These are phyloP conservation scores for Enteromius argenteus DNA, from an alignment of 2,797 vertebrate species.

Conservation along the genomic window DNA sequence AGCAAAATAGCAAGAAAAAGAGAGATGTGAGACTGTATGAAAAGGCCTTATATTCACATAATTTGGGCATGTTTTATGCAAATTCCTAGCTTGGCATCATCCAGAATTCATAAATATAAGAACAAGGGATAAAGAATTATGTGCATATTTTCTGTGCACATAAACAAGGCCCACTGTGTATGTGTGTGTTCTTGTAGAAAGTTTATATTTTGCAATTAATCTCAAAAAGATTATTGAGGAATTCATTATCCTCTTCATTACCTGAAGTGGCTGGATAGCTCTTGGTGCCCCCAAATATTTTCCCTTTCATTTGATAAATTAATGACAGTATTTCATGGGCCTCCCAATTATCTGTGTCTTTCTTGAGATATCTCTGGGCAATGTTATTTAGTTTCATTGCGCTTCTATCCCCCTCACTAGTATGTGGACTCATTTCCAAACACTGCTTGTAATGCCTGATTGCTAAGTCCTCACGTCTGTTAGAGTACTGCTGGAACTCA, in stretches of 20 bases:
- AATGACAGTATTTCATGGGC: conserved; percentile 71
- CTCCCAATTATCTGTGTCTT: conserved; percentile 54
- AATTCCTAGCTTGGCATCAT: not conserved
- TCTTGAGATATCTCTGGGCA: conserved; percentile 55
- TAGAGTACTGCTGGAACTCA: conserved; percentile 64
- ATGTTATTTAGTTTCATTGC: conserved; percentile 59
- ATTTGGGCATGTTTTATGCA: not conserved
- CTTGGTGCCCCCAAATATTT: conserved; percentile 66
- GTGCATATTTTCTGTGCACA: not conserved
- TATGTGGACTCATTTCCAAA: conserved; percentile 64
- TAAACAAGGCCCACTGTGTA: not conserved
- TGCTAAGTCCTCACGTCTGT: conserved; percentile 67
- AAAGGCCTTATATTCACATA: not conserved
- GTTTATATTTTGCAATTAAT: conserved; percentile 28
- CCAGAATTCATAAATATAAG: not conserved
- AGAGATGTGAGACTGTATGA: not conserved
- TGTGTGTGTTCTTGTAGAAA: not conserved
- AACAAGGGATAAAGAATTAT: not conserved
- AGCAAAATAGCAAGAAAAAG: not conserved
- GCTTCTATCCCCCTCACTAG: conserved; percentile 24
- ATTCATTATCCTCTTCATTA: conserved; percentile 60
- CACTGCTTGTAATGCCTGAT: conserved; percentile 70
- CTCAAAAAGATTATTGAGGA: conserved; percentile 58
- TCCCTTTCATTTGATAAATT: conserved; percentile 59
- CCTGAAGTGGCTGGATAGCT: conserved; percentile 72